These are phyloP conservation scores for Bombus soroeensis DNA, from an alignment of 1,140 invertebrate species.

Conservation along the genomic window DNA sequence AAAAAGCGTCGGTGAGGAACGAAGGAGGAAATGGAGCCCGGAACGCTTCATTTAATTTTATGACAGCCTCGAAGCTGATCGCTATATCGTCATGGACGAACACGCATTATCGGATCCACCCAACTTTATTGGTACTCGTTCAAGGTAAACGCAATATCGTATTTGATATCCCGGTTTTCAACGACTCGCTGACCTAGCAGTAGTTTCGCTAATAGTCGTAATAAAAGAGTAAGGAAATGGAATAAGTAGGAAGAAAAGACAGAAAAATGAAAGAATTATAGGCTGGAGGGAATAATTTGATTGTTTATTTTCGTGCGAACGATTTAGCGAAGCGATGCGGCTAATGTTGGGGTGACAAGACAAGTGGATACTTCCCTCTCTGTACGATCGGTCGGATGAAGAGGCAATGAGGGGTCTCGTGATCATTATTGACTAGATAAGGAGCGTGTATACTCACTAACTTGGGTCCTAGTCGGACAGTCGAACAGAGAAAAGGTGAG, in stretches of 20 bases:
- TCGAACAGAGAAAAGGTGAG: slow-evolving; percentile 13
- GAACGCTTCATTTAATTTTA: slow-evolving; percentile 63
- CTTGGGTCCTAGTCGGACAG: slow-evolving; percentile 47
- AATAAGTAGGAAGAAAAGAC: not conserved
- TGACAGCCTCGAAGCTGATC: slow-evolving; percentile 51
- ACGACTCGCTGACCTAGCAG: slow-evolving; percentile 30
- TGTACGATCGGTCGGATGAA: slow-evolving; percentile 66
- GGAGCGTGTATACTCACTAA: slow-evolving; percentile 52
- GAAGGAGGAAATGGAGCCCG: slow-evolving; percentile 48
- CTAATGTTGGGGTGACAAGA: slow-evolving; percentile 68
- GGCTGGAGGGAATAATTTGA: slow-evolving; percentile 38
- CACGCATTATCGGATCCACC: slow-evolving; percentile 49
- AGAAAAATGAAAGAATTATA: not conserved
- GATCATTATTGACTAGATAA: slow-evolving; percentile 68
- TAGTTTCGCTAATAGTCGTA: not conserved
- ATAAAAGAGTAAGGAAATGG: not conserved
- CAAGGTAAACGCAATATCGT: slow-evolving; percentile 56
- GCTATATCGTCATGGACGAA: slow-evolving; percentile 41
- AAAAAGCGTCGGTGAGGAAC: slow-evolving; percentile 33
- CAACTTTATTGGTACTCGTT: slow-evolving; percentile 36
- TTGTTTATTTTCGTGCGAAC: slow-evolving; percentile 71
- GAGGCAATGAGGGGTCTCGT: slow-evolving; percentile 69
- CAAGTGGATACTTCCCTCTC: slow-evolving; percentile 75
- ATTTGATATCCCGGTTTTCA: slow-evolving; percentile 36
- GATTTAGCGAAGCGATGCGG: slow-evolving; percentile 58